Evolutionary conservation across 2,797 vertebrate genomes (phyloP).

Genomic region (Paedocypris micromegethes): DNA sequence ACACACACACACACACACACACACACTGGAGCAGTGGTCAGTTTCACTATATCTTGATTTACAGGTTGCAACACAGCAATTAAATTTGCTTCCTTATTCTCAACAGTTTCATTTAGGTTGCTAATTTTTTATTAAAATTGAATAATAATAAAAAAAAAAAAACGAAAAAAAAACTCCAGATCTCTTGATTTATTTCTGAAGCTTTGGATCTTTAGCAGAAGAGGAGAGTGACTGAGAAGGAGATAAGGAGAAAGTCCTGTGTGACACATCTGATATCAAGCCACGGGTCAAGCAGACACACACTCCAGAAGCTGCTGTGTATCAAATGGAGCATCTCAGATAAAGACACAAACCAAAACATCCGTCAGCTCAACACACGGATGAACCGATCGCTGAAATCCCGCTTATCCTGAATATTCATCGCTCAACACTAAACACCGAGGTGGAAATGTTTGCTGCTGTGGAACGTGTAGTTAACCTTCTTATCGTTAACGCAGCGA

Average conservation of each 20-base stretch:
- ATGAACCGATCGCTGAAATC: constrained; percentile 9
- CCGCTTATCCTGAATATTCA: constrained; percentile 12
- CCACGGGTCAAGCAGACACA: constrained; percentile 49
- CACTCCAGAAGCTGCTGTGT: constrained; percentile 39
- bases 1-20: too few relatives aligned
- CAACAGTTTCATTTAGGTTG: too few relatives aligned
- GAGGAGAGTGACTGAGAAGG: constrained; percentile 44
- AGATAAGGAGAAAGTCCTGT: constrained; percentile 57
- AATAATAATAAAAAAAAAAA: too few relatives aligned
- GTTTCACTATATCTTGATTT: too few relatives aligned
- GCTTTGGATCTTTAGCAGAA: constrained; percentile 25
- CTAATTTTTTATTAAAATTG: too few relatives aligned
- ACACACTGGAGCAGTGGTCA: too few relatives aligned
- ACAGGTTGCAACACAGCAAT: too few relatives aligned
- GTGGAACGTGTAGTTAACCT: constrained; percentile 29
- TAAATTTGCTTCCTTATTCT: too few relatives aligned
- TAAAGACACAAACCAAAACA: constrained; percentile 34
- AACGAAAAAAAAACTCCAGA: too few relatives aligned
- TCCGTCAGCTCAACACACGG: not conserved
- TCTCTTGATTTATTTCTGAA: too few relatives aligned
- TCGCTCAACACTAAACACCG: constrained; percentile 11
- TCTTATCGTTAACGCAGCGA: constrained; percentile 21
- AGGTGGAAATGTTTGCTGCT: constrained; percentile 17
- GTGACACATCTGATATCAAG: constrained; percentile 61
- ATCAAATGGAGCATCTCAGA: constrained; percentile 54